These are phyloP conservation scores for Nesogale talazaci DNA, from an alignment of 2,113 vertebrate genomes.

Conservation along the genomic window DNA sequence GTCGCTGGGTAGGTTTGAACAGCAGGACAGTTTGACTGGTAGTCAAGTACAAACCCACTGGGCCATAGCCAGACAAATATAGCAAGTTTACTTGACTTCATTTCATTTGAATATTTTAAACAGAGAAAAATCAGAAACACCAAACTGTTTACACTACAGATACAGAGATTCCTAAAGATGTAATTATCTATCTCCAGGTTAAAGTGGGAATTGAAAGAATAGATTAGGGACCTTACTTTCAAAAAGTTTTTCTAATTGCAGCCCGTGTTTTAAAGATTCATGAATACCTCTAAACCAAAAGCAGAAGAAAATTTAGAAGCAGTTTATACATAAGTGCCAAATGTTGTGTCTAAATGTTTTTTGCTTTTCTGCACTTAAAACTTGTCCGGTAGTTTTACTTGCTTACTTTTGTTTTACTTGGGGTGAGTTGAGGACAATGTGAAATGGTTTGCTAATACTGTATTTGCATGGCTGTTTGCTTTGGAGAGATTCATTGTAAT, in stretches of 20 bases:
- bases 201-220: not conserved
- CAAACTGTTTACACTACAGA: not conserved
- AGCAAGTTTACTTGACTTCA: not conserved
- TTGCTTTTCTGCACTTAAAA: conserved; percentile 24
- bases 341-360: not conserved
- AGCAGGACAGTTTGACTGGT: not conserved
- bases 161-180: not conserved
- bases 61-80: not conserved
- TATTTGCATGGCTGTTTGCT: not conserved
- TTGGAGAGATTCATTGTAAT: not conserved
- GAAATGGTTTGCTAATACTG: not conserved
- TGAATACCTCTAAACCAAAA: not conserved
- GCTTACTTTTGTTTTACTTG: conserved; percentile 11
- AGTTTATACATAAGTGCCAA: not conserved
- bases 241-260: conserved; percentile 28
- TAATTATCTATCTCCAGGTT: not conserved
- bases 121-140: not conserved
- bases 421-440: not conserved
- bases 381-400: not conserved
- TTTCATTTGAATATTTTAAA: conserved; percentile 16
- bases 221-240: not conserved
- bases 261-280: not conserved
- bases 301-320: not conserved
- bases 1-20: not conserved
- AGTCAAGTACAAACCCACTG: not conserved